These are phyloP conservation scores for Anser cygnoides DNA, from an alignment of 2,113 vertebrate species.

Conservation along the genomic window DNA sequence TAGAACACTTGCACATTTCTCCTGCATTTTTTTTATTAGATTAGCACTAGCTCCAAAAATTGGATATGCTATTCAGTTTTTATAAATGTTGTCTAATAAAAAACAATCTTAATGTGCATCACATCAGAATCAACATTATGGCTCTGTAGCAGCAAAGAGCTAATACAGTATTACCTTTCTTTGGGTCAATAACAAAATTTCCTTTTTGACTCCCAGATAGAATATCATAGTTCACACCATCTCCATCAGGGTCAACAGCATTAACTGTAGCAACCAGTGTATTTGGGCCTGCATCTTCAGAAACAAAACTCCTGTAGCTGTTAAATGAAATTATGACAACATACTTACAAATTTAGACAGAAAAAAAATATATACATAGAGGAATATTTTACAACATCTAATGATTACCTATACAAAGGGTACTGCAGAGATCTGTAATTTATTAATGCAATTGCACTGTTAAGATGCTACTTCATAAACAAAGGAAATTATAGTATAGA, in stretches of 20 bases:
- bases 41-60: background rate
- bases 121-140: background rate
- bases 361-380: background rate
- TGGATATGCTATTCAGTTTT: background rate
- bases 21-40: background rate
- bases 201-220: conserved; percentile 83
- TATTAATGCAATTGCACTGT: background rate
- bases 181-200: conserved; percentile 89
- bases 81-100: background rate
- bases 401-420: background rate
- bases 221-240: conserved; percentile 85
- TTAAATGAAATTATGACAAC: background rate
- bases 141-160: background rate
- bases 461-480: background rate
- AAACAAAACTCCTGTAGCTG: conserved; percentile 91
- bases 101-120: background rate
- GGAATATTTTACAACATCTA: background rate
- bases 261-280: conserved; percentile 86
- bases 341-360: background rate
- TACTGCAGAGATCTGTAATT: background rate
- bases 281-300: conserved; percentile 90
- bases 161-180: conserved; percentile 80
- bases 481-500: background rate
- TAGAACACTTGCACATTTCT: background rate
- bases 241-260: conserved; percentile 89